These are phyloP conservation scores for Damaliscus lunatus DNA, from an alignment of 2,113 vertebrate genomes.

Conservation along the genomic window DNA sequence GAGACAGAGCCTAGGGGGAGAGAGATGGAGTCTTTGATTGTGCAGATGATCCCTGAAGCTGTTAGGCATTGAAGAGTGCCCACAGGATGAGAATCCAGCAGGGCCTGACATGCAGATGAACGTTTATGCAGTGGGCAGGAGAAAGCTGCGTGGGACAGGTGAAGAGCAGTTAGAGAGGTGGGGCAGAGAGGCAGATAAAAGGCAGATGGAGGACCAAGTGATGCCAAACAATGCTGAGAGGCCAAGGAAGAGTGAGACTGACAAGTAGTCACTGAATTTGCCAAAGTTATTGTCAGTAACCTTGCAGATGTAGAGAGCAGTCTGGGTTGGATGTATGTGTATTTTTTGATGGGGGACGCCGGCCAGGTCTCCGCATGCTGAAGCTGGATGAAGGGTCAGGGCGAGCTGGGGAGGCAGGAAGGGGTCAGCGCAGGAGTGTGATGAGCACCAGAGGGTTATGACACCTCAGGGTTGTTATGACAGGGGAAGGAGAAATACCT, in stretches of 20 bases:
- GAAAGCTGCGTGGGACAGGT: background rate
- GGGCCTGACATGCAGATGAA: fast-evolving
- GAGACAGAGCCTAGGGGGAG: background rate
- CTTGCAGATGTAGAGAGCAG: background rate
- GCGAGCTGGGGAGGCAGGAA: background rate
- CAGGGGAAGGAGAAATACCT: background rate
- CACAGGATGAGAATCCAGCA: background rate
- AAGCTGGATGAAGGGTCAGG: background rate
- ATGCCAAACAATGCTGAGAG: background rate
- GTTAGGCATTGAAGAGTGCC: background rate
- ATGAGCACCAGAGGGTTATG: background rate
- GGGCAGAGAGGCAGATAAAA: background rate
- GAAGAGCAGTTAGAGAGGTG: background rate
- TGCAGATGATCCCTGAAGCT: background rate
- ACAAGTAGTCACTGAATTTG: background rate
- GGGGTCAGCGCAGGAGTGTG: background rate
- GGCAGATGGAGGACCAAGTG: background rate
- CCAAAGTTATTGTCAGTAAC: no score
- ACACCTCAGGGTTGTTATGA: background rate
- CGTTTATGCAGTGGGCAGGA: background rate
- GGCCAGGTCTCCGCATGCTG: background rate
- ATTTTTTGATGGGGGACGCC: fast-evolving
- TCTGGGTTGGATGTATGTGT: background rate
- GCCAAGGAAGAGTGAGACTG: background rate
- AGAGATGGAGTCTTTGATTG: background rate